Base-by-base conservation (phyloP, 2,113 vertebrate genomes). In the Ammodytes marinus region DNA sequence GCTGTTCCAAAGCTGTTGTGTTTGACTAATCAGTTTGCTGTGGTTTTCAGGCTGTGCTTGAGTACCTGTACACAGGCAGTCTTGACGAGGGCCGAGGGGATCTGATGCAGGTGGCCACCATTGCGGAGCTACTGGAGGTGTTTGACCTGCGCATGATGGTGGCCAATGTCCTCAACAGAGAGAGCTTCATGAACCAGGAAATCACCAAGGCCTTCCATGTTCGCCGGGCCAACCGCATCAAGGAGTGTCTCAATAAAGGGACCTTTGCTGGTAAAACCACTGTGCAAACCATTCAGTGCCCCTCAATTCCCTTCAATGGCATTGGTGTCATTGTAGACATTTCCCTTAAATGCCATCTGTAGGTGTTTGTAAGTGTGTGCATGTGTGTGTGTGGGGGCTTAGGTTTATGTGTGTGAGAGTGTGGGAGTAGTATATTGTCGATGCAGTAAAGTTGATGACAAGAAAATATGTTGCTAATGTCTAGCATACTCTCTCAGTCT, bases 181-280 rank as follows among this genome's bases (percentile, higher is more conserved):
- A 98, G 90, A 97, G 97, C 90, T 98, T 98, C 94, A 98, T 98
- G 97, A 98, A 98, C 91, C 96, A 96, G 89, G 97, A 98, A 92
- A 98, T 98, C 93, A 97, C 97, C 86, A 97, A 97, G 92, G 97
- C 97, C 74, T 98, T 97, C 93, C 97, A 97, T 0, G 96, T 98
- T 45, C 96, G 97, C 47, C 95, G 97, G 1, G 96, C 97, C 91
- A 98, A 98, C 92, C 96, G 97, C 79, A 96, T 98, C 95, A 97
- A 96, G 92, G 97, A 98, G 94, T 96, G 95, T 85, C 95, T 98
- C 82, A 95, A 81, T 81, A 96, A 96, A 84, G 97, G 97, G 0
- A 96, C 96, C 43, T 97, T 97, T 0, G 95, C 96, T 80, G 97
- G 97, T 98, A 95, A 27, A 66, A 85, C 74, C 65, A 40, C 46